These are phyloP conservation scores for Diarsia rubi DNA, from an alignment of 2,888 invertebrate species.

Conservation along the genomic window DNA sequence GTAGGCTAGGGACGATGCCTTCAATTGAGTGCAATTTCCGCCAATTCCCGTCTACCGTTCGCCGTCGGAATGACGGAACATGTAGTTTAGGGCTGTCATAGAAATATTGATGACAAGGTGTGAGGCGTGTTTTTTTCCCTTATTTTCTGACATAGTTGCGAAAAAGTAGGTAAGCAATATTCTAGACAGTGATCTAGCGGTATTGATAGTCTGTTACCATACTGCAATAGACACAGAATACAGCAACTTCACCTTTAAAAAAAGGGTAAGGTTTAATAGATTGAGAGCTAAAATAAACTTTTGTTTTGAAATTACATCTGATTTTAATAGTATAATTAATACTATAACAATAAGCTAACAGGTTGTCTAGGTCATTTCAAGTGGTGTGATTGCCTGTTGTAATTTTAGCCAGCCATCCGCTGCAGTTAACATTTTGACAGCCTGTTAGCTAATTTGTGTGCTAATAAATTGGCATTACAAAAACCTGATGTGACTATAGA, in stretches of 20 bases:
- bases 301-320: background rate
- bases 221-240: background rate
- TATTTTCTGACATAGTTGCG: background rate
- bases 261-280: too few relatives aligned
- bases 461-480: background rate
- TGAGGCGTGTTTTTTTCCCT: background rate
- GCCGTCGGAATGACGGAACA: constrained; percentile 69
- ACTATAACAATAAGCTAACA: background rate
- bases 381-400: background rate
- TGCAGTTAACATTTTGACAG: background rate
- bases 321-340: background rate
- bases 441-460: background rate
- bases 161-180: background rate
- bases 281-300: too few relatives aligned
- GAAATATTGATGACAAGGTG: constrained; percentile 45
- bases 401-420: background rate
- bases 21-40: constrained; percentile 82
- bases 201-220: background rate
- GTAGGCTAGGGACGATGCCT: constrained; percentile 73
- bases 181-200: background rate
- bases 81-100: constrained; percentile 42
- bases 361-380: background rate
- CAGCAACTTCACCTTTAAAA: background rate
- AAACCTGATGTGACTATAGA: background rate
- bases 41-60: constrained; percentile 70